Evolutionary conservation across 1,140 invertebrate species (phyloP).

Genomic region (Dreissena rostriformis): DNA sequence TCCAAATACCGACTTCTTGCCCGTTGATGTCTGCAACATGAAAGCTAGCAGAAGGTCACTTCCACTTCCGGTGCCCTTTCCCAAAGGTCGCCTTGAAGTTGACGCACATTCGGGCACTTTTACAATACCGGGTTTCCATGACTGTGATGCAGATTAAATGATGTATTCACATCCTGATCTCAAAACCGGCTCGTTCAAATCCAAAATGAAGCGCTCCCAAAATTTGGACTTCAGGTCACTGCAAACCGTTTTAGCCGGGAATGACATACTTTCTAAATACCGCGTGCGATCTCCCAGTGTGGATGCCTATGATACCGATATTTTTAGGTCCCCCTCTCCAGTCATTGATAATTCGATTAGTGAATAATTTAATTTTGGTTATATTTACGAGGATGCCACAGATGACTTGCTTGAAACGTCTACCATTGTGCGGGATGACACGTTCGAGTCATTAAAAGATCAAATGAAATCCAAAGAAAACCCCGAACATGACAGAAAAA

Average conservation of each 20-base stretch:
- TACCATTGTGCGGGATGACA: slow-evolving; percentile 22
- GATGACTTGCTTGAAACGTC: slow-evolving; percentile 57
- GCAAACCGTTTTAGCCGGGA: neutral
- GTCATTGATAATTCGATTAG: slow-evolving; percentile 11
- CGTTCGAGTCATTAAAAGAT: slow-evolving; percentile 50
- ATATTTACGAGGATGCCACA: slow-evolving; percentile 58
- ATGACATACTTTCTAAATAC: neutral
- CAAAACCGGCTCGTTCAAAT: neutral
- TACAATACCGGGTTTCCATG: no score
- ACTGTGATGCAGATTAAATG: no score
- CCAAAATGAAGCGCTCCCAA: neutral
- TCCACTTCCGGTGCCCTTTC: no score
- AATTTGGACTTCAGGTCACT: neutral
- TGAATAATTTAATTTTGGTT: slow-evolving; percentile 56
- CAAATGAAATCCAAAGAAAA: neutral
- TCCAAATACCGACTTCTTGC: no score
- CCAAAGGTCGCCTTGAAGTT: no score
- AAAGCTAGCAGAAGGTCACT: no score
- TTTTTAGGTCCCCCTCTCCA: slow-evolving; percentile 10
- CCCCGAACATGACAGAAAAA: no score
- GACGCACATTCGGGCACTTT: no score
- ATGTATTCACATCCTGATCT: neutral
- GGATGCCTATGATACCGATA: slow-evolving; percentile 17
- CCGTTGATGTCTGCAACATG: no score
- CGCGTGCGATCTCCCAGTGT: neutral